Evolutionary conservation across 23 tunicate species (phyloP).

Genomic region (Trididemnum clinides): DNA sequence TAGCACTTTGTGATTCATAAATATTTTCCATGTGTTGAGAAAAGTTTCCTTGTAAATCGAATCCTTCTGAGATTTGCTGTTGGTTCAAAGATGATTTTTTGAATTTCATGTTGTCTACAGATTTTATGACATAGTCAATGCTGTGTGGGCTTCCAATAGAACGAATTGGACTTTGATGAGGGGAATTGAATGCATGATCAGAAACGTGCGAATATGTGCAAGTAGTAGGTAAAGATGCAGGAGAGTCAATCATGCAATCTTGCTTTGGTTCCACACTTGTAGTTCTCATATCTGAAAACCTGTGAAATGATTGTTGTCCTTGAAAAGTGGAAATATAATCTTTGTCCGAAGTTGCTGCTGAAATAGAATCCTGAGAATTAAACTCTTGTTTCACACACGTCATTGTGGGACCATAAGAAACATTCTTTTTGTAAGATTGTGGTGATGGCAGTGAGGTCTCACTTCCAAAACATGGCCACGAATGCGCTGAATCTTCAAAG

Average conservation of each 20-base stretch:
- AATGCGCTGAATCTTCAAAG: background rate
- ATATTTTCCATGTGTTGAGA: no score
- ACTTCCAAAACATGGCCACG: background rate
- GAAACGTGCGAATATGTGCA: background rate
- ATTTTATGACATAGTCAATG: no score
- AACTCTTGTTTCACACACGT: background rate
- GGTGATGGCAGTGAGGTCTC: background rate
- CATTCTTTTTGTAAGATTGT: conserved; percentile 7
- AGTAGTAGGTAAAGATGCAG: conserved; percentile 23
- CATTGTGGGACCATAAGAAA: conserved; percentile 2
- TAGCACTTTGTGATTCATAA: background rate
- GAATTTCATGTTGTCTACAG: no score
- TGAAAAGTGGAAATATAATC: background rate
- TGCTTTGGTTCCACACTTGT: background rate
- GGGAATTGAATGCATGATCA: background rate
- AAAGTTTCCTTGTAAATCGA: no score
- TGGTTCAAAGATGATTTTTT: no score
- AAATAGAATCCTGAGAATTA: background rate
- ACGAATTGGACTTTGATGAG: conserved; percentile 55
- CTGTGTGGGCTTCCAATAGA: no score
- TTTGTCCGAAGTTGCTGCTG: background rate
- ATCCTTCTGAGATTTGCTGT: no score
- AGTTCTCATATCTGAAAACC: background rate
- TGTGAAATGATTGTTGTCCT: background rate
- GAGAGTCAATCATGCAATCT: conserved; percentile 9